phyloP scores from a whole-genome alignment of 1,140 invertebrate genomes.

The Sycobia sp. region DNA sequence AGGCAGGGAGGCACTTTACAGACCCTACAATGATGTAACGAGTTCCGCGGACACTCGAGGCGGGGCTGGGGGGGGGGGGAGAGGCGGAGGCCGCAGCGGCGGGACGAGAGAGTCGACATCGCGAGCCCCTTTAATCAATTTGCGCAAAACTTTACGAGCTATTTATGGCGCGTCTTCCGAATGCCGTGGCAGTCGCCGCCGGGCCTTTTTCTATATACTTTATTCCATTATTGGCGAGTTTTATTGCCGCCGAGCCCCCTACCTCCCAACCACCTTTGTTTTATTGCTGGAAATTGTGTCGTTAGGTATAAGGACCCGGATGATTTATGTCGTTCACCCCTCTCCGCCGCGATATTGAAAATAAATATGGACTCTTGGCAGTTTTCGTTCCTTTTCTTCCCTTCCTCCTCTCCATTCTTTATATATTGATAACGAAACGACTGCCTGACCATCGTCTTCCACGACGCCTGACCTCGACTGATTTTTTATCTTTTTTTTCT shows the following conservation, averaged over 20 bases:
- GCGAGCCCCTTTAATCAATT: slow-evolving; percentile 26
- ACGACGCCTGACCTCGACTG: too few relatives aligned
- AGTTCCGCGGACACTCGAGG: not conserved
- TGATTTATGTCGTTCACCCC: too few relatives aligned
- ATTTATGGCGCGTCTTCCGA: slow-evolving; percentile 12
- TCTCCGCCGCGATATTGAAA: not conserved
- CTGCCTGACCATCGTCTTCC: too few relatives aligned
- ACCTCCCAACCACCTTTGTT: not conserved
- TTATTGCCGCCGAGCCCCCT: not conserved
- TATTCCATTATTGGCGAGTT: slow-evolving; percentile 17
- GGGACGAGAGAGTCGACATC: slow-evolving; percentile 13
- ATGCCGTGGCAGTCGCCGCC: slow-evolving; percentile 6
- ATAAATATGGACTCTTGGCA: not conserved
- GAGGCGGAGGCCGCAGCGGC: not conserved
- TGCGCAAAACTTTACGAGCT: slow-evolving; percentile 21
- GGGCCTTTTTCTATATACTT: not conserved
- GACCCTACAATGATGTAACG: slow-evolving; percentile 34
- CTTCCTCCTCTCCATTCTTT: too few relatives aligned
- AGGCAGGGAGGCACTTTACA: slow-evolving; percentile 29
- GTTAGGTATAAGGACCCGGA: not conserved
- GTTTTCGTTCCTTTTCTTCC: too few relatives aligned
- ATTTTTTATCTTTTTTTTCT: too few relatives aligned
- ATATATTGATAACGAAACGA: too few relatives aligned
- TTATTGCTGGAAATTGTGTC: slow-evolving; percentile 2
- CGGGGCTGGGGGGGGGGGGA: not conserved